Percentiles rank a stretch among this genome's conserved stretches.
These are phyloP conservation scores for Calephelis nemesis DNA, from an alignment of 1,140 invertebrate genomes.

Conservation along the genomic window DNA sequence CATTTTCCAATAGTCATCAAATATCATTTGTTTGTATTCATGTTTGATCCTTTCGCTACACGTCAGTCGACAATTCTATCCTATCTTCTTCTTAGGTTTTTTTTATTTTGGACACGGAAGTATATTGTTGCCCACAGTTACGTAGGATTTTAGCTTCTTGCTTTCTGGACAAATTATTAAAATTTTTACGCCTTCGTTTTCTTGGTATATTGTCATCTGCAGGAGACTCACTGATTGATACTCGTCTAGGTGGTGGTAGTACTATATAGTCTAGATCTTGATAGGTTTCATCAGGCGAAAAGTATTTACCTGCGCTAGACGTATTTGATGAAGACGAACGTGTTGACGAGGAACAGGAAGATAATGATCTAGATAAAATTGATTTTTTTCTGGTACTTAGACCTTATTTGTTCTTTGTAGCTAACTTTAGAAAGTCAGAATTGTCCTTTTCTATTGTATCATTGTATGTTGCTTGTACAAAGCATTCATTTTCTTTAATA, in stretches of 20 bases:
- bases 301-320: too few species aligned
- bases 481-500: too few species aligned
- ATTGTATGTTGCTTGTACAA: too few species aligned
- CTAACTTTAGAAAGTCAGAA: too few species aligned
- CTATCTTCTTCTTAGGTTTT: neutral
- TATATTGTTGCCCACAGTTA: neutral
- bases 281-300: slow-evolving; percentile 10
- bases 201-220: slow-evolving; percentile 1
- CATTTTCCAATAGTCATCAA: slow-evolving; percentile 26
- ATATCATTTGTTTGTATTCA: slow-evolving; percentile 4
- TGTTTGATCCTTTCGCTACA: slow-evolving; percentile 14
- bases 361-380: too few species aligned
- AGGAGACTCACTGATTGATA: slow-evolving; percentile 20
- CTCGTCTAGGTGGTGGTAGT: slow-evolving; percentile 11
- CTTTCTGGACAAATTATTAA: slow-evolving; percentile 3
- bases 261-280: slow-evolving; percentile 22
- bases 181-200: too few species aligned
- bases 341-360: too few species aligned
- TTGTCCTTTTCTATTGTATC: too few species aligned
- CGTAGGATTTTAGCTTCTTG: neutral
- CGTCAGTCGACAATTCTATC: neutral
- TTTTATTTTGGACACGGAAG: neutral
- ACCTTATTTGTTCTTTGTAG: too few species aligned
- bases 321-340: too few species aligned
- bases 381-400: too few species aligned